phyloP scores from a whole-genome alignment of 2,888 invertebrate genomes.

The Rotaria sp. region DNA sequence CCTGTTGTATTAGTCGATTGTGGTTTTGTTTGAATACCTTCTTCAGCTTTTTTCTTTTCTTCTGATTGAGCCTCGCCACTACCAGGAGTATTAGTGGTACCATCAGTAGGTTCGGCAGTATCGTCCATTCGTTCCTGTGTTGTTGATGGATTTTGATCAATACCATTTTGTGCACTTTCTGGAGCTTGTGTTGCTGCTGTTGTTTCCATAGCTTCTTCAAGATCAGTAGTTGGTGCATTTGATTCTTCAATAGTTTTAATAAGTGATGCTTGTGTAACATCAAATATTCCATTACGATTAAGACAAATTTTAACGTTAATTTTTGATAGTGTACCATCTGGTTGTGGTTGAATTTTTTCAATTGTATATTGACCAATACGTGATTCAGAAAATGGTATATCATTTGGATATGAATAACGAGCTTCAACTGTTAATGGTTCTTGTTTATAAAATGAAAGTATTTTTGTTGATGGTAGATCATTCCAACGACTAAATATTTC shows the following conservation, averaged over 20 bases:
- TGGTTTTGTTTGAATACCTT: conserved; percentile 32
- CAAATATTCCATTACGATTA: conserved; percentile 84
- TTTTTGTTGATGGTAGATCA: conserved; percentile 79
- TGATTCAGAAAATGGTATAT: conserved; percentile 51
- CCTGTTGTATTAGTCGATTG: neutral
- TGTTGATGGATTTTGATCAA: neutral
- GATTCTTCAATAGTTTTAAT: conserved; percentile 49
- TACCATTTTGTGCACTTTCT: neutral
- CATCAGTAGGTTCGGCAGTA: neutral
- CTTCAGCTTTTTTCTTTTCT: neutral
- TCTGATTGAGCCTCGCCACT: neutral
- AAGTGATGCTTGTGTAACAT: conserved; percentile 75
- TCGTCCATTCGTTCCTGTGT: neutral
- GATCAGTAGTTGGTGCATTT: too few species aligned
- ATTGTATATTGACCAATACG: conserved; percentile 64
- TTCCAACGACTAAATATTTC: conserved; percentile 86
- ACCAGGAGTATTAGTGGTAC: neutral
- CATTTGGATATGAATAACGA: conserved; percentile 40
- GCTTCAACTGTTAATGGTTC: conserved; percentile 60
- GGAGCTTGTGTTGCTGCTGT: conserved; percentile 42
- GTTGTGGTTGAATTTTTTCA: conserved; percentile 66
- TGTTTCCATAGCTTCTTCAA: conserved; percentile 49
- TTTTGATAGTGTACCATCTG: conserved; percentile 83
- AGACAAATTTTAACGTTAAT: conserved; percentile 90
- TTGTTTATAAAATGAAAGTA: conserved; percentile 81